These are phyloP conservation scores for Dendrocincla tyrannina DNA, from an alignment of 2,797 vertebrate genomes.

Conservation along the genomic window DNA sequence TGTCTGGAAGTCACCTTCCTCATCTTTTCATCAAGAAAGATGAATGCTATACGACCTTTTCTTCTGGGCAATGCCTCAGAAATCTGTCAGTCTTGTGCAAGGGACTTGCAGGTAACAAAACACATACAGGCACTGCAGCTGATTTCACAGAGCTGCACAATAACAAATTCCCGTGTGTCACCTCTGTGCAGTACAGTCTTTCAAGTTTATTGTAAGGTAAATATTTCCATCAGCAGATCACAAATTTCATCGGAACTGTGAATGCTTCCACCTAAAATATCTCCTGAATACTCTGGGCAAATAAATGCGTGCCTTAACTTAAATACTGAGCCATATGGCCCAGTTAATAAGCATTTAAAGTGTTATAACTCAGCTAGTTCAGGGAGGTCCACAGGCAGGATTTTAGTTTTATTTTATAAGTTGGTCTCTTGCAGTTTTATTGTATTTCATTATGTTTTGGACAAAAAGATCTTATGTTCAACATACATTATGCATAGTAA, in stretches of 20 bases:
- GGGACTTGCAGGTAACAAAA: neutral
- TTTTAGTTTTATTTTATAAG: constrained; percentile 18
- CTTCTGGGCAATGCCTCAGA: neutral
- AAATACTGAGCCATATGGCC: neutral
- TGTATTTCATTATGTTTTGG: neutral
- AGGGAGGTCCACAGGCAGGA: neutral
- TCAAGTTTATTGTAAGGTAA: neutral
- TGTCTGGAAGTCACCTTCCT: neutral
- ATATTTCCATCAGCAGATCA: neutral
- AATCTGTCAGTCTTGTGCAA: neutral
- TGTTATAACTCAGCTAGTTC: neutral
- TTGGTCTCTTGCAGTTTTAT: neutral
- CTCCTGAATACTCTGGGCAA: neutral
- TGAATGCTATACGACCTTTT: neutral
- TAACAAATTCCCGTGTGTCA: neutral
- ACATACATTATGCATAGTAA: neutral
- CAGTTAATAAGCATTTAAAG: neutral
- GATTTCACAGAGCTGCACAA: neutral
- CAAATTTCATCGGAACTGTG: neutral
- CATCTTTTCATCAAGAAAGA: neutral
- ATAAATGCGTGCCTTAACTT: neutral
- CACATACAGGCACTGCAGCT: neutral
- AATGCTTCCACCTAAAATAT: neutral
- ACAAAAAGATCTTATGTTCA: neutral
- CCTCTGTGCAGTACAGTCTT: neutral